Conservation (phyloP, 2,113 vertebrate species). For the Thomomys bottae region DNA sequence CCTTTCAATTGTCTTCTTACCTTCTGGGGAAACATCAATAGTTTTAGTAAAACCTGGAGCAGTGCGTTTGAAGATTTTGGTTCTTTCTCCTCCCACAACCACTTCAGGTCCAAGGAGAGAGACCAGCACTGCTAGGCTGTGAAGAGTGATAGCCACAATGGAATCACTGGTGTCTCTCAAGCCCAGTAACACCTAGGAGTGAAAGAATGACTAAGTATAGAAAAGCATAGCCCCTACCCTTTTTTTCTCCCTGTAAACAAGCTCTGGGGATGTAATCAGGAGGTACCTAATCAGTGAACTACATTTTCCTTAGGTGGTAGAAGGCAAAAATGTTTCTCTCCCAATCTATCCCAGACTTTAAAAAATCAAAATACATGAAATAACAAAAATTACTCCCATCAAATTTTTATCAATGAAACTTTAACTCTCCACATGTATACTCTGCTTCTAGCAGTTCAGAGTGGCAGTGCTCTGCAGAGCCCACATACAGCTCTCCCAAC, state of each 20-base stretch:
- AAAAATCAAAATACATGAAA: not conserved
- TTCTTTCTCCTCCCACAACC: slow-evolving; percentile 96
- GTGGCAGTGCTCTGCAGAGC: not conserved
- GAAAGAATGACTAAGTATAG: not conserved
- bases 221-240: too few species aligned
- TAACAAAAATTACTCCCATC: not conserved
- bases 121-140: slow-evolving; percentile 94
- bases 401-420: not conserved
- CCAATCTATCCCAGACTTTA: not conserved
- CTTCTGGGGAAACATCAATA: slow-evolving; percentile 92
- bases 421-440: not conserved
- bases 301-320: not conserved
- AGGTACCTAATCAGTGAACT: not conserved
- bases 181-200: slow-evolving; percentile 92
- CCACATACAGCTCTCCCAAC: not conserved
- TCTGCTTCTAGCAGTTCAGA: not conserved
- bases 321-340: not conserved
- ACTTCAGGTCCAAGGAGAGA: slow-evolving; percentile 96
- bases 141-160: slow-evolving; percentile 94
- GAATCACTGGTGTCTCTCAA: slow-evolving; percentile 94
- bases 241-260: not conserved
- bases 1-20: slow-evolving; percentile 82
- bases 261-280: not conserved
- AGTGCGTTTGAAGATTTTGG: slow-evolving; percentile 96
- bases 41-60: slow-evolving; percentile 95